These are phyloP conservation scores for Canis aureus DNA, from an alignment of 2,113 vertebrate species.

Conservation along the genomic window DNA sequence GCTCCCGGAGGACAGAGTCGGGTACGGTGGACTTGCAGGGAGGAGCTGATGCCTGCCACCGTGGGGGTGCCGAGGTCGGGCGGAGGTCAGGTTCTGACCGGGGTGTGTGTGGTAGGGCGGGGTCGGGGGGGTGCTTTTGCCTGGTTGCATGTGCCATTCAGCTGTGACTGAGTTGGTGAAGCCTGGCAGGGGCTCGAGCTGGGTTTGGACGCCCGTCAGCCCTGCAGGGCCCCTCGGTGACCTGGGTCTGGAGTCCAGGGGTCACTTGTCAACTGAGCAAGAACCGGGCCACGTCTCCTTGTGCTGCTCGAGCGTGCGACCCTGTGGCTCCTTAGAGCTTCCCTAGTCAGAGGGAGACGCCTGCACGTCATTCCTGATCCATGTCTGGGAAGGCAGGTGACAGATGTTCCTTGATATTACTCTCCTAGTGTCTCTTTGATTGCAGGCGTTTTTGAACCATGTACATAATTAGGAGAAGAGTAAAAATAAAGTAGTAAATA, in stretches of 20 bases:
- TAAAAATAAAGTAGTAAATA: background rate
- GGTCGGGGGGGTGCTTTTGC: too few species aligned
- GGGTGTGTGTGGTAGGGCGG: fast-evolving
- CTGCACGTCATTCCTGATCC: fast-evolving
- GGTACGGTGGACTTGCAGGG: background rate
- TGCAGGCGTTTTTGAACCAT: too few species aligned
- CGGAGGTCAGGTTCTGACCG: fast-evolving
- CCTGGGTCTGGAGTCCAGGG: too few species aligned
- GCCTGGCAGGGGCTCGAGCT: background rate
- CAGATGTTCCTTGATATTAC: fast-evolving
- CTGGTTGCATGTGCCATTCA: background rate
- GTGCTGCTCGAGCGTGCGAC: background rate
- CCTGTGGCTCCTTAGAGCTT: background rate
- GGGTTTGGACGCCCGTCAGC: background rate
- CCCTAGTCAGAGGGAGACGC: background rate
- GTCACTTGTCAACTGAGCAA: fast-evolving
- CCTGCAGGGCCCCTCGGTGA: too few species aligned
- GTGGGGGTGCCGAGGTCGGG: background rate
- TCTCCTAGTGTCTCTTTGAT: background rate
- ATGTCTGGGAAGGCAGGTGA: background rate
- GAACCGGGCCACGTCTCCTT: fast-evolving
- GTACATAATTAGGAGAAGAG: background rate
- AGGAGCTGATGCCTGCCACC: background rate
- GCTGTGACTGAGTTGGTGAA: background rate
- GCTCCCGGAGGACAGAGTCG: too few species aligned